A percentile compares a stretch with the other conserved stretches of the same genome.
These are phyloP conservation scores for Lydus trimaculatus DNA, from an alignment of 2,888 invertebrate species.

Conservation along the genomic window DNA sequence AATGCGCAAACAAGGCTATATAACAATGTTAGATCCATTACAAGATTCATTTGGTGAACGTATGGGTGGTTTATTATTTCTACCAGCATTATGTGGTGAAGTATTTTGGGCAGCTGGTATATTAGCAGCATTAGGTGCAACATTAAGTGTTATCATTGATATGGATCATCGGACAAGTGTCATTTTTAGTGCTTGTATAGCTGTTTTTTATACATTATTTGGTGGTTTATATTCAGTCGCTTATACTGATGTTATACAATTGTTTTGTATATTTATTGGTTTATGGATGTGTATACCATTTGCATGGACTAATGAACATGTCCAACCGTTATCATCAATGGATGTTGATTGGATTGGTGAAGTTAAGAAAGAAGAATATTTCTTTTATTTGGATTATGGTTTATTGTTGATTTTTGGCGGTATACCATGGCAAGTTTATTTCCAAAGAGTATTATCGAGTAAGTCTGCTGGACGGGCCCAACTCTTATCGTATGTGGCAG, in stretches of 20 bases:
- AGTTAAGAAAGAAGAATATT: constrained; percentile 75
- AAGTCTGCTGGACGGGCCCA: constrained; percentile 94
- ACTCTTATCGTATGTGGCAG: constrained; percentile 94
- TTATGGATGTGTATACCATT: constrained; percentile 99
- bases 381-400: constrained; percentile 88
- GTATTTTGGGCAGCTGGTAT: constrained; percentile 99
- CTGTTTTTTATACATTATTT: constrained; percentile 96
- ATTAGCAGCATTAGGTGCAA: constrained; percentile 94
- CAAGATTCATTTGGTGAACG: constrained; percentile 96
- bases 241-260: constrained; percentile 97
- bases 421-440: constrained; percentile 99
- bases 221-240: constrained; percentile 98
- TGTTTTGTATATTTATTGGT: constrained; percentile 97
- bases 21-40: constrained; percentile 98
- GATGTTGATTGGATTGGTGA: constrained; percentile 91
- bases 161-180: constrained; percentile 93
- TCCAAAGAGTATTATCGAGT: constrained; percentile 96
- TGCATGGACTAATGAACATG: constrained; percentile 88
- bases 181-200: constrained; percentile 94
- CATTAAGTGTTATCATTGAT: constrained; percentile 95
- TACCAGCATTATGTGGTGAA: constrained; percentile 97
- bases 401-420: constrained; percentile 92
- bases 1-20: constrained; percentile 97
- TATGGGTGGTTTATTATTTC: constrained; percentile 95
- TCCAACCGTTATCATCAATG: constrained; percentile 80